Base-by-base conservation (phyloP, 2,888 invertebrate species). In the Synergus japonicus region DNA sequence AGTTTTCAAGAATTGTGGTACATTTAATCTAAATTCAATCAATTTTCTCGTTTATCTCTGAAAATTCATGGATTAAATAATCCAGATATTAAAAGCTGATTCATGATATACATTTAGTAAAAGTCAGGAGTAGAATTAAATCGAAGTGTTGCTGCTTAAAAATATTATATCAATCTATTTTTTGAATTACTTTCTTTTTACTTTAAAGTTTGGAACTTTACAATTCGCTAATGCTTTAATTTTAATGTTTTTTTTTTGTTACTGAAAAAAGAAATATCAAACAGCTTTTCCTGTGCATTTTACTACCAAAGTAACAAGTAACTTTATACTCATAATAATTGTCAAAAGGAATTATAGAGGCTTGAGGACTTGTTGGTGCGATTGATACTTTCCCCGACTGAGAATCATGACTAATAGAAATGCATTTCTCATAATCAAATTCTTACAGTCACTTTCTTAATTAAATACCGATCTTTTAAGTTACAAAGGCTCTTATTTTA, bases 1-100 rank as follows among this genome's bases (percentile, higher is more conserved):
- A 37, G 66, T 77, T 76, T 77, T 79, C 78, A 80, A 83, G 63
- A 64, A 63, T 69, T 69, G 7, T 69, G 49, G 12, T 41, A 44
- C 13, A 37, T 37, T 37, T 46, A 46, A 29, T 18, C 37, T 37
- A 66, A n/a, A 9, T 29, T 15, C 29, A 65, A 65, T 41, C 15
- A 65, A 13, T 65, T 29, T 73, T 49, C 5, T 3, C 49, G 49
- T 49, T 49, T 13, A 43, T 43, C n/a, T 37, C 46, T 37, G 18
- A 9, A 22, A 22, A 22, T 22, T 22, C 0, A 22, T 22, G 22
- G 22, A 22, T 22, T 22, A 22, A 22, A 22, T 1, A 46, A 7
- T 18, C 41, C 5, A 43, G 0, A 9, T 41, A n/a, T 65, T 41
- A 8, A 64, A 67, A 12, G 44, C 29, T 18, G 8, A 15, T 43